Base-by-base conservation (phyloP, 2,113 vertebrate species). In the Mystacornis crossleyi region DNA sequence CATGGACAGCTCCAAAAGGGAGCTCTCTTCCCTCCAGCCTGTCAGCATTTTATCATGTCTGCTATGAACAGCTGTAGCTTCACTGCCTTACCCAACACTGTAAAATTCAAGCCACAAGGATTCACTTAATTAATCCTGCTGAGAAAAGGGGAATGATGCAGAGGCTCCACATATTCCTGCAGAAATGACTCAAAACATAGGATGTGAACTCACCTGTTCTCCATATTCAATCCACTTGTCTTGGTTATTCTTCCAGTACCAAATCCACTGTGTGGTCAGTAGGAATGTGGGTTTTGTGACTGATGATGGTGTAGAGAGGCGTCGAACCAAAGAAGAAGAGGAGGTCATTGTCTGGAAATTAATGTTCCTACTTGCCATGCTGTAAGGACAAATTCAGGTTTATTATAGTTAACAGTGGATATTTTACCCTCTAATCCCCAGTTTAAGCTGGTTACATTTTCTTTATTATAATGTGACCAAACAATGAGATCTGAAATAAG, bases 201-300 rank as follows among this genome's bases (percentile, higher is more conserved):
- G 20, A 54, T 34, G 7, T 20, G 48, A 54, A 97, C 97, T 97
- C 91, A 99, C 99, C 92, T 98, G 79, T 23, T 95, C 40, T 55
- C 98, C 98, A 64, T 98, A 99, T 88, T 99, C 98, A 45, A 69
- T 66, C 99, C 99, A 99, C 18, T 65, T 70, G 19, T 96, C 98
- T 9, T 25, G 19, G 6, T 99, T 96, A 47, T 98, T 96, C 96
- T 96, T 97, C 98, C 99, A 99, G 95, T 99, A 99, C 99, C 99
- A 99, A 69, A 98, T 53, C 99, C 99, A 99, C 89, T 98, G 79
- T 1, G 99, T 99, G 19, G 99, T 99, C 61, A 99, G 96, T 12
- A 97, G 75, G 51, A 97, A 98, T 48, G 98, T 70, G 19, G 98
- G 98, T 87, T 98, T 98, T 12, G 97, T 96, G 70, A 98, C 97